Percentiles rank a stretch among this genome's conserved stretches.
Conservation (phyloP, 2,113 vertebrate species). For the Tor tambroides region DNA sequence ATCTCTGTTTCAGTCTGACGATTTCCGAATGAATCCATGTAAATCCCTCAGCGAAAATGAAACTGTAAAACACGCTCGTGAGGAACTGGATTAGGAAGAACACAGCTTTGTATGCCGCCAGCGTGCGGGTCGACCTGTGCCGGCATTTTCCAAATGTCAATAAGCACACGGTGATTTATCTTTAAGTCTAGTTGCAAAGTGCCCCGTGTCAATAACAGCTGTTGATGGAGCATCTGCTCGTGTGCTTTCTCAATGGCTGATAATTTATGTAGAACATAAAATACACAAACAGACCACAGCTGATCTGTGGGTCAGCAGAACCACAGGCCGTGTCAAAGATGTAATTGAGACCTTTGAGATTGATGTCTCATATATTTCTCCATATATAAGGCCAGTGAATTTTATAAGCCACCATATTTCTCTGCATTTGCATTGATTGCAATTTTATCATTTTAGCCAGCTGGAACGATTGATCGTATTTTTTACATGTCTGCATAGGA, state of each 20-base stretch:
- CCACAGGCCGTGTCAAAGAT: slow-evolving; percentile 42
- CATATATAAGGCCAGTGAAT: not conserved
- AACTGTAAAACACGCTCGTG: not conserved
- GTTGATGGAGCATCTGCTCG: slow-evolving; percentile 55
- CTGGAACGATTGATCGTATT: not conserved
- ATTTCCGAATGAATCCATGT: slow-evolving; percentile 17
- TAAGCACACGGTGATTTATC: slow-evolving; percentile 61
- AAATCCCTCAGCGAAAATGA: not conserved
- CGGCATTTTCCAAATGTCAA: slow-evolving; percentile 60
- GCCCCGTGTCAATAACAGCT: slow-evolving; percentile 59
- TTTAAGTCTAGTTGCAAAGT: slow-evolving; percentile 54
- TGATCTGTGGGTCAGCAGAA: slow-evolving; percentile 45
- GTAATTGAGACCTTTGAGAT: slow-evolving; percentile 53
- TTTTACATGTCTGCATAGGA: not conserved
- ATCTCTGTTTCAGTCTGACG: slow-evolving; percentile 44
- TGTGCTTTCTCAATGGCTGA: slow-evolving; percentile 44
- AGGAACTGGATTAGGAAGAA: slow-evolving; percentile 10
- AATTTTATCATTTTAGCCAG: slow-evolving; percentile 35
- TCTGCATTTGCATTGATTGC: slow-evolving; percentile 40
- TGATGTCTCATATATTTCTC: not conserved
- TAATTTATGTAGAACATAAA: slow-evolving; percentile 59
- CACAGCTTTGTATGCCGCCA: not conserved
- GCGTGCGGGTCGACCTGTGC: not conserved
- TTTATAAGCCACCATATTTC: not conserved
- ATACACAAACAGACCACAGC: slow-evolving; percentile 48